A percentile compares a stretch with the other conserved stretches of the same genome.
Conservation (phyloP, 2,113 vertebrate genomes). For the Zapornia atra region DNA sequence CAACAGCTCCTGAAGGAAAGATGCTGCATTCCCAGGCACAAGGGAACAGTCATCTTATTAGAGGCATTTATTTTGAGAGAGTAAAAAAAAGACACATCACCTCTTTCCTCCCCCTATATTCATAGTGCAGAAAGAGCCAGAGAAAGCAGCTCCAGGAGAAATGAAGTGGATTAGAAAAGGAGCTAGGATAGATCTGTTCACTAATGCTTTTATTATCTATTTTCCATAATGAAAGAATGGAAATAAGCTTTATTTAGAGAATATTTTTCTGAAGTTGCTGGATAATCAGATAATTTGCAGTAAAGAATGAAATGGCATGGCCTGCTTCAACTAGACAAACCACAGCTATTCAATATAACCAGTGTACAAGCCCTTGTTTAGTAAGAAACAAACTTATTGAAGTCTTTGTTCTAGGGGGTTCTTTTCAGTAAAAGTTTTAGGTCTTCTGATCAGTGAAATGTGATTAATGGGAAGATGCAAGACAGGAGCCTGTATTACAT, state of each 20-base stretch:
- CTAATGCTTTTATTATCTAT: not conserved
- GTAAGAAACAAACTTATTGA: not conserved
- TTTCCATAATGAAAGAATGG: constrained; percentile 16
- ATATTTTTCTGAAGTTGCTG: not conserved
- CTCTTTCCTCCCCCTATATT: not conserved
- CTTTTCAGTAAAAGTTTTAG: not conserved
- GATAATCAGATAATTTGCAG: constrained; percentile 18
- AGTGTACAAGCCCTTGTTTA: not conserved
- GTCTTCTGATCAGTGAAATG: not conserved
- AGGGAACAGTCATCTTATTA: not conserved
- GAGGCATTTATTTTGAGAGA: not conserved
- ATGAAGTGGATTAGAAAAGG: not conserved
- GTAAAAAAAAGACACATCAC: not conserved
- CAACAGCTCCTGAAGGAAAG: not conserved
- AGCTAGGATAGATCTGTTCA: not conserved
- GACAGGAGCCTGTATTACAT: not conserved
- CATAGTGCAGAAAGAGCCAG: not conserved
- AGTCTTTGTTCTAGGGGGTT: not conserved
- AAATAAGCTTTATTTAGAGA: constrained; percentile 15
- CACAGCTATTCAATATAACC: not conserved
- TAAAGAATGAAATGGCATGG: not conserved
- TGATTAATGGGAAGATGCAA: not conserved
- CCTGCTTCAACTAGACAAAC: not conserved
- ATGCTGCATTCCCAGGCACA: not conserved
- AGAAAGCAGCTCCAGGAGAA: not conserved